These are phyloP conservation scores for Drosophila merina DNA, from an alignment of 2,888 invertebrate species.

Conservation along the genomic window DNA sequence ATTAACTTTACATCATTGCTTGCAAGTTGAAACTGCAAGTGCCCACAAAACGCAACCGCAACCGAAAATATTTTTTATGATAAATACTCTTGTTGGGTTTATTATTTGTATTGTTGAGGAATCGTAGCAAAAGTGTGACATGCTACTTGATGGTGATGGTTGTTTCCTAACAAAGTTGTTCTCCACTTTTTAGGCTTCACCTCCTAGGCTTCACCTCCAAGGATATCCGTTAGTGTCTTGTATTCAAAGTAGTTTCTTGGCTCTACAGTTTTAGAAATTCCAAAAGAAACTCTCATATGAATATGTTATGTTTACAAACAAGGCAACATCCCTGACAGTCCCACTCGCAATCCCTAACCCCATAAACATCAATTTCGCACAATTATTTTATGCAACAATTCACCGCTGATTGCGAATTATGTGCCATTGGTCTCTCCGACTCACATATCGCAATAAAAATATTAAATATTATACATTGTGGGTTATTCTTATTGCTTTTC, in stretches of 20 bases:
- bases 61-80: conserved; percentile 1
- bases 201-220: too few relatives aligned
- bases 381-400: conserved; percentile 43
- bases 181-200: too few relatives aligned
- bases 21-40: background rate
- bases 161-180: too few relatives aligned
- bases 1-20: conserved; percentile 32
- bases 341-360: background rate
- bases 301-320: background rate
- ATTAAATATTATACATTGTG: conserved; percentile 58
- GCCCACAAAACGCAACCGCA: background rate
- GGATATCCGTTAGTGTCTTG: too few relatives aligned
- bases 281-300: too few relatives aligned
- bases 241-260: too few relatives aligned
- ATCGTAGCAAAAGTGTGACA: background rate
- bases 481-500: conserved; percentile 26
- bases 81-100: background rate
- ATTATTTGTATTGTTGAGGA: background rate
- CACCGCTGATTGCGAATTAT: conserved; percentile 41
- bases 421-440: conserved; percentile 9
- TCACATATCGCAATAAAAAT: conserved; percentile 63
- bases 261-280: too few relatives aligned
- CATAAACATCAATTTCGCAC: conserved; percentile 27
- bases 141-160: too few relatives aligned
- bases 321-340: too few relatives aligned